Conservation (phyloP, 2,888 invertebrate genomes). For the Scaptodrosophila latifasciaeformis region DNA sequence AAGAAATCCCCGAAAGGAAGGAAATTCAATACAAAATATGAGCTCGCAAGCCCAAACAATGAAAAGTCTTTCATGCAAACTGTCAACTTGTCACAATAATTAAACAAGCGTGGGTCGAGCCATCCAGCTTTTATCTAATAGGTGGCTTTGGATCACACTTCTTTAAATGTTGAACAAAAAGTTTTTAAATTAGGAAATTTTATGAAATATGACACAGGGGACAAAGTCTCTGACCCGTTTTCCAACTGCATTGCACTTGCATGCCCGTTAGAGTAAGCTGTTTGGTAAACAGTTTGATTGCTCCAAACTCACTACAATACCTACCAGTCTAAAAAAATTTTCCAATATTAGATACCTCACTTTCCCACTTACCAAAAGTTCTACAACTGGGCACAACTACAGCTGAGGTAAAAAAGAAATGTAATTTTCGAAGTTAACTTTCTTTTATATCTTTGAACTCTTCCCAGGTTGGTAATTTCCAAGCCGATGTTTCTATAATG, state of each 20-base stretch:
- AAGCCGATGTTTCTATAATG: no score
- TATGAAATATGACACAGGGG: constrained; percentile 52
- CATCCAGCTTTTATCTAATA: constrained; percentile 44
- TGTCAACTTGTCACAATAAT: constrained; percentile 68
- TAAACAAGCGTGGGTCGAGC: constrained; percentile 60
- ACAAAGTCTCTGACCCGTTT: constrained; percentile 2
- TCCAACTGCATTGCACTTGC: constrained; percentile 7
- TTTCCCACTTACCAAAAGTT: no score
- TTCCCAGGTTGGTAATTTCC: no score
- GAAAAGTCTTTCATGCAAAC: constrained; percentile 63
- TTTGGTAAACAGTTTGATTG: no score
- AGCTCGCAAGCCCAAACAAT: constrained; percentile 39
- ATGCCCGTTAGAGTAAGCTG: neutral
- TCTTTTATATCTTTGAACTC: no score
- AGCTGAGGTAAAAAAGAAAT: no score
- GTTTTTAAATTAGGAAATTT: constrained; percentile 15
- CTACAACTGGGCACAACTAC: no score
- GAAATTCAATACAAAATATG: constrained; percentile 26
- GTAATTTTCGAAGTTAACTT: no score
- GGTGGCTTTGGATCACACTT: neutral
- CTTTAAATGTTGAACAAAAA: constrained; percentile 51
- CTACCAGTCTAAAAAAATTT: no score
- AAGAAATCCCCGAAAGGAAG: no score
- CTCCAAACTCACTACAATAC: no score
- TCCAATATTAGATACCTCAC: no score